phyloP scores from a whole-genome alignment of 2,113 vertebrate genomes.

The Misgurnus mizolepis region DNA sequence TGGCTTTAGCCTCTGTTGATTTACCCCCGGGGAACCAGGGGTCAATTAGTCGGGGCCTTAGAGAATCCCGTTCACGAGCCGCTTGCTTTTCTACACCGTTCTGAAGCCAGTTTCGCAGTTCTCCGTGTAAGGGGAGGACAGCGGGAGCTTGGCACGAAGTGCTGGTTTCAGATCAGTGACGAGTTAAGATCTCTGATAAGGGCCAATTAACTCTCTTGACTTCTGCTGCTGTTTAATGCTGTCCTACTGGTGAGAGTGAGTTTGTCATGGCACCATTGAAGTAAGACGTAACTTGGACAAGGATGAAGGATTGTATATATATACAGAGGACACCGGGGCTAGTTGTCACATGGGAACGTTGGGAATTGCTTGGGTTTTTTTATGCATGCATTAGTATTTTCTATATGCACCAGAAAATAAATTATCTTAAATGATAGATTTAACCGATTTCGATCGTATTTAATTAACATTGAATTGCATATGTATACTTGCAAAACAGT shows the following conservation, averaged over 20 bases:
- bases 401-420: too few relatives aligned
- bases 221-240: conserved; percentile 51
- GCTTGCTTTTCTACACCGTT: conserved; percentile 27
- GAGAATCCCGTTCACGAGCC: conserved; percentile 59
- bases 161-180: conserved; percentile 34
- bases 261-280: conserved; percentile 12
- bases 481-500: not conserved
- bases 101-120: conserved; percentile 39
- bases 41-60: conserved; percentile 76
- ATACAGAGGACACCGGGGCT: not conserved
- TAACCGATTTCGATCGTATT: too few relatives aligned
- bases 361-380: too few relatives aligned
- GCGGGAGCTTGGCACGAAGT: not conserved
- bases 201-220: conserved; percentile 63
- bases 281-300: not conserved
- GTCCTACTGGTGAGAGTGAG: conserved; percentile 62
- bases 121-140: not conserved
- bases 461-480: too few relatives aligned
- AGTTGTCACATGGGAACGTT: not conserved
- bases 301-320: not conserved
- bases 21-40: conserved; percentile 76
- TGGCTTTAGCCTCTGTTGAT: conserved; percentile 71
- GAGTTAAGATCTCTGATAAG: conserved; percentile 58
- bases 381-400: too few relatives aligned
- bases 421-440: too few relatives aligned